A percentile compares a stretch with the other conserved stretches of the same genome.
These are phyloP conservation scores for Nycteola revayana DNA, from an alignment of 2,888 invertebrate species.

Conservation along the genomic window DNA sequence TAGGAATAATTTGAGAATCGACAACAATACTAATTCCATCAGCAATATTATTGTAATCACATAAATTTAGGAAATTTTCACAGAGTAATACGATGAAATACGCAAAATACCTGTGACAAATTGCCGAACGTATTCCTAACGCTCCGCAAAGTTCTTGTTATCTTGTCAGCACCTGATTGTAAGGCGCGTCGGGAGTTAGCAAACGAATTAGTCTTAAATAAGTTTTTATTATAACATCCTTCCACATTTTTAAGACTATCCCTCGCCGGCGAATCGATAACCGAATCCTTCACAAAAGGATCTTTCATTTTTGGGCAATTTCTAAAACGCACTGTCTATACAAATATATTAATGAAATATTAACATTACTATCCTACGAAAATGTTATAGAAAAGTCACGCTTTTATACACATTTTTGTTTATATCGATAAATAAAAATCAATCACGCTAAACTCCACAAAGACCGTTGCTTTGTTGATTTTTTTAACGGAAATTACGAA, in stretches of 20 bases:
- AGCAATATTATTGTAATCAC: no score
- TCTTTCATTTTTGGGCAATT: conserved; percentile 62
- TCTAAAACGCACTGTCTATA: conserved; percentile 20
- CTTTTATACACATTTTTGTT: conserved; percentile 44
- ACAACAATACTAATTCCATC: no score
- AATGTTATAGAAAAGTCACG: conserved; percentile 25
- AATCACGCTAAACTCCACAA: conserved; percentile 32
- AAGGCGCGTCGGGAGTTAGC: conserved; percentile 84
- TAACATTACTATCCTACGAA: conserved; percentile 18
- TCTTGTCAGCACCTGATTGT: conserved; percentile 85
- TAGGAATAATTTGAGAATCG: no score
- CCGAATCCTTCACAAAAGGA: conserved; percentile 66
- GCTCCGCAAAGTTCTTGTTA: conserved; percentile 84
- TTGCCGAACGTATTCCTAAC: conserved; percentile 85
- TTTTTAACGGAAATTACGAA: conserved; percentile 27
- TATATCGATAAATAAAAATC: conserved; percentile 31
- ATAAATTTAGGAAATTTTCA: no score
- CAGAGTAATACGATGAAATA: no score
- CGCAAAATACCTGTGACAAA: conserved; percentile 83
- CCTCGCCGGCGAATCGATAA: conserved; percentile 69
- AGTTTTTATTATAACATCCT: conserved; percentile 68
- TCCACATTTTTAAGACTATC: conserved; percentile 69
- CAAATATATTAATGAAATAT: conserved; percentile 16
- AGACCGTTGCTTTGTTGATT: conserved; percentile 51
- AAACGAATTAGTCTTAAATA: conserved; percentile 73